Evolutionary conservation across 2,888 invertebrate genomes (phyloP), one percentile per base, ranked within the genome.

Genomic region (Hemistola chrysoprasaria): DNA sequence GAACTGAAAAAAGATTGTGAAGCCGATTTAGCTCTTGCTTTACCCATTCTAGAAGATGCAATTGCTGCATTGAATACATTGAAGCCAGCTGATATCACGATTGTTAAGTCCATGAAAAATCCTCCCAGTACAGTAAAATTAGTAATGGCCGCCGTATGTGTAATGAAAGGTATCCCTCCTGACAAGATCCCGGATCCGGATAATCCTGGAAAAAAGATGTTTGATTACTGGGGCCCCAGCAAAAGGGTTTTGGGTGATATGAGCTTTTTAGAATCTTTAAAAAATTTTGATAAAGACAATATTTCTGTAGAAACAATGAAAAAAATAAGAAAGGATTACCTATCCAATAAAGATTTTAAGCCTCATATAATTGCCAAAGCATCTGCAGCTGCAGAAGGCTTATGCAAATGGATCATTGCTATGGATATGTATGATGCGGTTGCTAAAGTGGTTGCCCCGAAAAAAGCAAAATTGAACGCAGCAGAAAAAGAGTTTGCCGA

Each of bases 371-470:
- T 96, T 37, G 94, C 95, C 7, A 95, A 96, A 78, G 97, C 97
- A 0, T 98, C 98, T 0, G 93, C 96, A 50, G 98, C 98, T 1
- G 98, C 98, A 10, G 97, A 98, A 85, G 98, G 97, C 34, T 86
- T 96, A 24, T 97, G 96, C 72, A 94, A 95, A 71, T 97, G 97
- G 97, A 95, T 97, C 33, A 92, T 95, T 51, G 97, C 97, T 0
- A 94, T 97, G 92, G 96, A 97, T 65, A 92, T 95, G 80, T 97
- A 97, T 69, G 96, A 97, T 69, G 92, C 92, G 29, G 95, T 95
- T 1, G 94, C 94, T 29, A 95, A 95, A 81, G 92, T 93, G 27
- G 95, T 95, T 6, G 95, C 94, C 6, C 97, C 97, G 0, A 97
- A 97, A 78, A 95, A 96, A 71, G 94, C 92, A 5, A 95, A 95